Evolutionary conservation across 2,113 vertebrate species (phyloP), one percentile per base, ranked within the genome.

Genomic region (Psophia crepitans): DNA sequence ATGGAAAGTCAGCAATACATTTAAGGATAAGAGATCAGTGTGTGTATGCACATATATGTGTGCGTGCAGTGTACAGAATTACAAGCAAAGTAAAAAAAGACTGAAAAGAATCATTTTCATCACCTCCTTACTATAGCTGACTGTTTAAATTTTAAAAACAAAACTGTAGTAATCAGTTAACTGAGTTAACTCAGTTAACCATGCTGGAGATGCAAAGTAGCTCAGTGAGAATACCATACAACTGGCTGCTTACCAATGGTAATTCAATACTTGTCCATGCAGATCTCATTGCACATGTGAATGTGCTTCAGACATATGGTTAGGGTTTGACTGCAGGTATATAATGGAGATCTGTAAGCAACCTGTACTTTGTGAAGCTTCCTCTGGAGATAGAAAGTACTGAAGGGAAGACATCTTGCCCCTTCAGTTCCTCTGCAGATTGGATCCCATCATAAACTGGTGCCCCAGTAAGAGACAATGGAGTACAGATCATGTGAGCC

Each of bases 11-110:
- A 76, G 41, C 6, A 9, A 11, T 10, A 58, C 15, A 60, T 48
- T 21, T 48, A 66, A 35, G n/a, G 58, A 14, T 23, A 48, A 68
- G 46, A 61, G 7, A 66, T 46, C 17, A 32, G 17, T 37, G 15
- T 15, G 8, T 9, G 1, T 16, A 49, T 8, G 7, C 11, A 15
- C 12, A 30, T 20, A 66, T 9, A 6, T 0, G 1, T 8, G 3
- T 14, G 28, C 18, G 10, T 39, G 70, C 51, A 37, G n/a, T 8
- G n/a, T 27, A 20, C 4, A 81, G 60, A 88, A 44, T 13, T 53
- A 32, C 5, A 76, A 14, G 6, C 12, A 27, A 53, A 32, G 32
- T 22, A 49, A 79, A 74, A 54, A 15, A 60, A 49, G 22, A 39
- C 17, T 28, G 20, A 48, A 87, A 70, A 87, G 16, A 71, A 75